Conservation (phyloP, 2,888 invertebrate species). For the Drosophila nr. medialis region DNA sequence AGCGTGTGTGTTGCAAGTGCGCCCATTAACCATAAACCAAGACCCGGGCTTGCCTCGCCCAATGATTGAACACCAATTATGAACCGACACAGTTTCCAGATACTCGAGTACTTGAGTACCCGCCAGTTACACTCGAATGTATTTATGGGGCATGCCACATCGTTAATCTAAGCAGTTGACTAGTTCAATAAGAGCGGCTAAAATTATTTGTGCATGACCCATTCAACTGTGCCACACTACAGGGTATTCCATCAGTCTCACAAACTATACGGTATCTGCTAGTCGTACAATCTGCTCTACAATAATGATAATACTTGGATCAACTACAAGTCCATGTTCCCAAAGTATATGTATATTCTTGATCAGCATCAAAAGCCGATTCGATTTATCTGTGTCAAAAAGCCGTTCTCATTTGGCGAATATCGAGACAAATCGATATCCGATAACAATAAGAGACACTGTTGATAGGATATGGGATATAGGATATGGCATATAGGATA, state of each 20-base stretch:
- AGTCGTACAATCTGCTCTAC: background rate
- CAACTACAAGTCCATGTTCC: background rate
- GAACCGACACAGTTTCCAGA: conserved; percentile 34
- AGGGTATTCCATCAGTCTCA: background rate
- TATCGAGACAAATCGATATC: background rate
- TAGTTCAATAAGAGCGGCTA: background rate
- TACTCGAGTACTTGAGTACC: conserved; percentile 12
- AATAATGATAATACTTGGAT: too few species aligned
- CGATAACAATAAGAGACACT: background rate
- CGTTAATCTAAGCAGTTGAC: background rate
- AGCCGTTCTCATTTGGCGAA: background rate
- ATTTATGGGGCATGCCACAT: background rate
- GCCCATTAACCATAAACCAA: conserved; percentile 8
- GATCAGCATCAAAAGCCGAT: background rate
- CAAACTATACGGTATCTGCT: background rate
- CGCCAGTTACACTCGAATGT: conserved; percentile 6
- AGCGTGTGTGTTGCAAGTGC: conserved; percentile 22
- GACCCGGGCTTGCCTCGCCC: background rate
- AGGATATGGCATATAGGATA: too few species aligned
- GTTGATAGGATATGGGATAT: background rate
- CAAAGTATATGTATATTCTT: background rate
- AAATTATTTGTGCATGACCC: background rate
- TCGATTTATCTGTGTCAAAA: background rate
- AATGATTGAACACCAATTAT: conserved; percentile 26
- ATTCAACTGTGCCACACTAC: background rate